Percentiles rank a stretch among this genome's conserved stretches.
Evolutionary conservation across 2,797 vertebrate genomes (phyloP).

Genomic region (Acrossocheilus fasciatus): DNA sequence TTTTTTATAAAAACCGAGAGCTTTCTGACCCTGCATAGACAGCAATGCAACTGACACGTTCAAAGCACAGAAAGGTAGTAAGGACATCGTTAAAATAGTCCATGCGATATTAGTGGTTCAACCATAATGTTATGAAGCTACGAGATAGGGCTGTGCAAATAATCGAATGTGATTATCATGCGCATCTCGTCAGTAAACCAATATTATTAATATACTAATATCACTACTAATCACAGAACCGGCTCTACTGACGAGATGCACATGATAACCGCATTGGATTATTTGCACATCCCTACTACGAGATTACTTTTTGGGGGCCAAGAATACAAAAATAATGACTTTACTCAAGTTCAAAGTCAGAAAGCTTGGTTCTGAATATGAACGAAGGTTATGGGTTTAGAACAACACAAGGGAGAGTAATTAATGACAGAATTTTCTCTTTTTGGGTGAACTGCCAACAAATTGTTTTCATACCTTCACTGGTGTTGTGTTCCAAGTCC

Average conservation of each 20-base stretch:
- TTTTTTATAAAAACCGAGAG: neutral
- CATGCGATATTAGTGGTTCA: neutral
- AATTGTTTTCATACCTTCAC: constrained; percentile 44
- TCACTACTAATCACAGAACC: too few relatives aligned
- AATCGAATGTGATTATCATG: too few relatives aligned
- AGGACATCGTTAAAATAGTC: neutral
- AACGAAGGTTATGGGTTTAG: neutral
- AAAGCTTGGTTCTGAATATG: neutral
- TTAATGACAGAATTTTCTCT: neutral
- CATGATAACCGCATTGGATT: too few relatives aligned
- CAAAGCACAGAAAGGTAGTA: neutral
- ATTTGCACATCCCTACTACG: neutral
- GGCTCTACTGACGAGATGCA: too few relatives aligned
- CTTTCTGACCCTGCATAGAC: neutral
- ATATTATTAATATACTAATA: too few relatives aligned
- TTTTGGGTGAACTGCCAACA: neutral
- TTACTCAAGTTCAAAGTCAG: neutral
- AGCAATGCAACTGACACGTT: neutral
- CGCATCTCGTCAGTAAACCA: too few relatives aligned
- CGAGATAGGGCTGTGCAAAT: too few relatives aligned
- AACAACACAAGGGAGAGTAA: neutral
- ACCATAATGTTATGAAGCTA: neutral
- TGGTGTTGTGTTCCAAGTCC: constrained; percentile 22
- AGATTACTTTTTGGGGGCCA: neutral
- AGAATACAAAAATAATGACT: neutral